Percentiles rank a stretch among this genome's conserved stretches.
phyloP scores from a whole-genome alignment of 2,113 vertebrate species.

The Neotoma lepida region DNA sequence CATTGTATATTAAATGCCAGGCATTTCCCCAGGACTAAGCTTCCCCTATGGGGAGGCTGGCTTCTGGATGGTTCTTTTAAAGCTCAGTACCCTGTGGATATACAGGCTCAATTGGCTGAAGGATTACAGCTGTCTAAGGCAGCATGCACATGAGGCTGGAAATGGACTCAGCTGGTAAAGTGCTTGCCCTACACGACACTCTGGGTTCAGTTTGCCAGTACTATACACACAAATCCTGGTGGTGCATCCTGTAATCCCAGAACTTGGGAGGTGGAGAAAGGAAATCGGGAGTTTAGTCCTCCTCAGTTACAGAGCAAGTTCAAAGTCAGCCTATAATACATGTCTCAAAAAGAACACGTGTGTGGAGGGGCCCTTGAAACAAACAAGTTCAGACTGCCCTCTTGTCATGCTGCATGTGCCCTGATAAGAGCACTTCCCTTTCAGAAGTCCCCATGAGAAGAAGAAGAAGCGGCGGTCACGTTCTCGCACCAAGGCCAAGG shows the following conservation, averaged over 20 bases:
- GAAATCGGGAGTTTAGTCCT: not conserved
- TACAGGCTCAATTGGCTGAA: not conserved
- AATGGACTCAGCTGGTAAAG: not conserved
- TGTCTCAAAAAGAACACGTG: not conserved
- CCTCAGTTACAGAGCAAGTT: not conserved
- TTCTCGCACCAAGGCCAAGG: conserved; percentile 87
- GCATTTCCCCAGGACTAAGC: not conserved
- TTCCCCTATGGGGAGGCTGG: not conserved
- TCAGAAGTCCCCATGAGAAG: conserved; percentile 91
- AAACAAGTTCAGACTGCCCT: not conserved
- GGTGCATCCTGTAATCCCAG: not conserved
- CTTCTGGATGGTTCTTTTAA: not conserved
- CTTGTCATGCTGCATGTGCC: accelerated
- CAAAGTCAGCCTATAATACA: not conserved
- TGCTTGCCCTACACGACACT: not conserved
- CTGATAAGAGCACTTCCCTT: conserved; percentile 30
- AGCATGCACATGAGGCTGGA: not conserved
- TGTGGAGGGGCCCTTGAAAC: not conserved
- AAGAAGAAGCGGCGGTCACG: conserved; percentile 88
- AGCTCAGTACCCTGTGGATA: not conserved
- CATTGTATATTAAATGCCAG: not conserved
- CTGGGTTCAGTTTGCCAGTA: not conserved
- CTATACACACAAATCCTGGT: not conserved
- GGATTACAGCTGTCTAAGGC: not conserved
- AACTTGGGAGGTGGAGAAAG: not conserved